Percentiles rank a stretch among this genome's conserved stretches.
Conservation (phyloP, 2,113 vertebrate genomes). For the Saccopteryx leptura region DNA sequence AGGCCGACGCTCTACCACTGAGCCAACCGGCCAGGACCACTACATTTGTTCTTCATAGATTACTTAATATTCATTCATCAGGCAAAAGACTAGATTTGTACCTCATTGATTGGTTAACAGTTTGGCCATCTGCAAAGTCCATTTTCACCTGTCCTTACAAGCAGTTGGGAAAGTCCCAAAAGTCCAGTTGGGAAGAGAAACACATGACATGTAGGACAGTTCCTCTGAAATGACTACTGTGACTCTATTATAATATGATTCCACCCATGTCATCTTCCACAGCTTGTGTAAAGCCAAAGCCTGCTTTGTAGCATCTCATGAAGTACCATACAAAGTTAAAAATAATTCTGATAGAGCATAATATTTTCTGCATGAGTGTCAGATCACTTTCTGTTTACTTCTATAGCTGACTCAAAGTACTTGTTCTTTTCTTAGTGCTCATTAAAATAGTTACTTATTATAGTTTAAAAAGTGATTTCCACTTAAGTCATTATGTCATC, state of each 20-base stretch:
- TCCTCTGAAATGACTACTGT: neutral
- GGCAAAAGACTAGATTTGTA: no score
- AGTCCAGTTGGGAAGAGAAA: neutral
- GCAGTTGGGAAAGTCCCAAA: neutral
- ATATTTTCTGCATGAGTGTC: neutral
- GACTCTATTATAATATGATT: neutral
- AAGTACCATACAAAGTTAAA: neutral
- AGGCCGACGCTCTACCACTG: no score
- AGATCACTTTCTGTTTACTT: neutral
- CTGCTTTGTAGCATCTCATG: neutral
- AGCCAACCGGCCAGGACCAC: no score
- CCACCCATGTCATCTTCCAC: neutral
- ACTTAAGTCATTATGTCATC: neutral
- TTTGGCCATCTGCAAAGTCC: neutral
- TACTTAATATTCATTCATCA: neutral
- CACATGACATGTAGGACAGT: neutral
- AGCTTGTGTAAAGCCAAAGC: neutral
- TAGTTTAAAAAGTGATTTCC: slow-evolving; percentile 32
- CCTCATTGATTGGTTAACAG: neutral
- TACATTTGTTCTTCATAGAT: neutral
- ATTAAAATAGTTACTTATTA: slow-evolving; percentile 4
- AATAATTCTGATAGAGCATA: neutral
- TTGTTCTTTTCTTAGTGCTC: neutral
- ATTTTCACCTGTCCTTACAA: neutral
- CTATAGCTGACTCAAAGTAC: neutral